These are phyloP conservation scores for Colostygia pectinataria DNA, from an alignment of 2,888 invertebrate species.

Conservation along the genomic window DNA sequence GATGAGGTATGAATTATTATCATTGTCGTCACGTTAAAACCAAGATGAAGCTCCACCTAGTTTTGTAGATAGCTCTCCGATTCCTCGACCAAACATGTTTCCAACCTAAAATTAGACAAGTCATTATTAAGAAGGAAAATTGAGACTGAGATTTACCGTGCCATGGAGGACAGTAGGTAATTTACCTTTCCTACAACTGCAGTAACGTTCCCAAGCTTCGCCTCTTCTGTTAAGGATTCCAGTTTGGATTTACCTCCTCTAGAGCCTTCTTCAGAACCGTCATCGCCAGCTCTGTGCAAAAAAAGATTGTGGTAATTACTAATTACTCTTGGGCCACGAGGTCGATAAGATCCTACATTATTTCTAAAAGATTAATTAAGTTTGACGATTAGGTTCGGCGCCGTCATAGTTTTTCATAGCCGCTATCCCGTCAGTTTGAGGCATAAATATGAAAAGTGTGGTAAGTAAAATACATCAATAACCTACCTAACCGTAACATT, in stretches of 20 bases:
- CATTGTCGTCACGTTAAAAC: slow-evolving; percentile 84
- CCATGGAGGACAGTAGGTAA: too few relatives aligned
- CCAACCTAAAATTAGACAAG: slow-evolving; percentile 84
- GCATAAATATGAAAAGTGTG: too few relatives aligned
- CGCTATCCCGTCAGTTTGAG: too few relatives aligned
- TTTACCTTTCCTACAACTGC: slow-evolving; percentile 91
- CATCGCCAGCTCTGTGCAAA: slow-evolving; percentile 84
- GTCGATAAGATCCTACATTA: too few relatives aligned
- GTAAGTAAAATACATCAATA: too few relatives aligned
- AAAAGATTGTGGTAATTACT: neutral
- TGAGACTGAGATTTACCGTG: too few relatives aligned
- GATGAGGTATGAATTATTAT: slow-evolving; percentile 41
- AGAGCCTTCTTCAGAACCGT: slow-evolving; percentile 82
- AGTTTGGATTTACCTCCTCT: slow-evolving; percentile 74
- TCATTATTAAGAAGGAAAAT: neutral
- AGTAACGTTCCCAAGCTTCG: slow-evolving; percentile 90
- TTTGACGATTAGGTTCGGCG: too few relatives aligned
- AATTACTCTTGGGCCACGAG: too few relatives aligned
- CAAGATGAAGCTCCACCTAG: slow-evolving; percentile 92
- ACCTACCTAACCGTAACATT: too few relatives aligned
- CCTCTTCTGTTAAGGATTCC: slow-evolving; percentile 78
- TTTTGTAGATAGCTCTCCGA: slow-evolving; percentile 94
- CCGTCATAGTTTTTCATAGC: too few relatives aligned
- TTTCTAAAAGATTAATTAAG: too few relatives aligned
- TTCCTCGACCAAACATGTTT: slow-evolving; percentile 94